These are phyloP conservation scores for Melolontha melolontha DNA, from an alignment of 2,888 invertebrate genomes.

Conservation along the genomic window DNA sequence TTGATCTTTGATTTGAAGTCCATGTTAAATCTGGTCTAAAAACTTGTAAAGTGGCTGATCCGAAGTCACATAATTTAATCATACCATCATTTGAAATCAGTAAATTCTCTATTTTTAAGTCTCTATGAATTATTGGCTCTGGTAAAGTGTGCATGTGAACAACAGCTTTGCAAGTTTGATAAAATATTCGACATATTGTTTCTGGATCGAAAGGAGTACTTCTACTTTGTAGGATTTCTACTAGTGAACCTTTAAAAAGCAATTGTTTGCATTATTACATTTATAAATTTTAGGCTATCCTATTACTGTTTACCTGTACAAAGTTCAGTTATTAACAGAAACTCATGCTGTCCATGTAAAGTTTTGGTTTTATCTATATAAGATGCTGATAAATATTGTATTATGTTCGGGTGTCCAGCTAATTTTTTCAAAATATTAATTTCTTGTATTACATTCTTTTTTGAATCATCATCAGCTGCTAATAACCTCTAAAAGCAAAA, in stretches of 20 bases:
- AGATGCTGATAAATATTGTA: constrained; percentile 88
- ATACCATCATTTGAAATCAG: constrained; percentile 86
- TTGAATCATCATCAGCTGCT: constrained; percentile 85
- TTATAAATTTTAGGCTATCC: background rate
- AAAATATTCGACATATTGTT: constrained; percentile 86
- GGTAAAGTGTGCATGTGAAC: constrained; percentile 93
- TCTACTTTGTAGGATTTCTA: constrained; percentile 73
- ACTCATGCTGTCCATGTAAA: constrained; percentile 87
- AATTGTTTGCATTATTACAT: background rate
- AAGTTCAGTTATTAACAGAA: constrained; percentile 90
- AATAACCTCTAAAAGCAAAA: constrained; percentile 73
- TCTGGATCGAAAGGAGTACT: constrained; percentile 74
- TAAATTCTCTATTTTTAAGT: constrained; percentile 97
- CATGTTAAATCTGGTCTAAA: constrained; percentile 89
- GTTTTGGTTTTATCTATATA: constrained; percentile 84
- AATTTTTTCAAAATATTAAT: constrained; percentile 88
- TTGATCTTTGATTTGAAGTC: constrained; percentile 91
- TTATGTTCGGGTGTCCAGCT: constrained; percentile 92
- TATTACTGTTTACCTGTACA: constrained; percentile 76
- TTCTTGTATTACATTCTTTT: constrained; percentile 83
- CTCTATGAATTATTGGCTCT: constrained; percentile 94
- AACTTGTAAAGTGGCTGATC: constrained; percentile 89
- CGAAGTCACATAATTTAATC: constrained; percentile 97
- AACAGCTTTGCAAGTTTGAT: constrained; percentile 90
- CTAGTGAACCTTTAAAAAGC: constrained; percentile 72